Conservation (phyloP, 2,113 vertebrate genomes). For the Salvator merianae region DNA sequence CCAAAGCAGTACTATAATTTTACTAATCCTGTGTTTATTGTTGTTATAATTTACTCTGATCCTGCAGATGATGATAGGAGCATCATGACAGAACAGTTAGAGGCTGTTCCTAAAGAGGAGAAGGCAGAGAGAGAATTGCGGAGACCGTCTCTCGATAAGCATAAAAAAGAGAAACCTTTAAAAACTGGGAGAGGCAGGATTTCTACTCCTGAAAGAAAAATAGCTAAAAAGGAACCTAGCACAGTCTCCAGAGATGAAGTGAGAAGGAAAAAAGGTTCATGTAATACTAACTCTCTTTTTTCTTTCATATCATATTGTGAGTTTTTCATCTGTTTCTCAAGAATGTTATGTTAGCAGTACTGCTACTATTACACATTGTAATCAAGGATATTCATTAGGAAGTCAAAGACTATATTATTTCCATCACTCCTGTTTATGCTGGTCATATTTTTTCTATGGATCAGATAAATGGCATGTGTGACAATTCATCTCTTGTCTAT, state of each 20-base stretch:
- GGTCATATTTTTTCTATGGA: background rate
- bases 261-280: constrained; percentile 99
- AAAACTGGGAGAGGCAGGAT: constrained; percentile 88
- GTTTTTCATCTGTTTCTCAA: constrained; percentile 52
- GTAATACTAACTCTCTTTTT: constrained; percentile 75
- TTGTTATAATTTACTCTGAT: constrained; percentile 80
- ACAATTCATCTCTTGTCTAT: background rate
- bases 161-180: constrained; percentile 87
- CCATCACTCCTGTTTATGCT: background rate
- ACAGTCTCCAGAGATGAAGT: constrained; percentile 92
- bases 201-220: constrained; percentile 95
- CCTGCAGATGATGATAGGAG: constrained; percentile 95
- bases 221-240: constrained; percentile 90
- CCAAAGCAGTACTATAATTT: constrained; percentile 47
- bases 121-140: constrained; percentile 83
- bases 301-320: constrained; percentile 49
- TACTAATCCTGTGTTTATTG: constrained; percentile 72
- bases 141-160: constrained; percentile 86
- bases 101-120: constrained; percentile 86
- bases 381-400: constrained; percentile 48
- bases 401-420: constrained; percentile 48
- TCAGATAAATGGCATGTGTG: background rate
- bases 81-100: constrained; percentile 92
- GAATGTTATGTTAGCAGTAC: constrained; percentile 32
- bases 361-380: constrained; percentile 47